Conservation (phyloP, 2,797 vertebrate species). For the Danionella dracula region DNA sequence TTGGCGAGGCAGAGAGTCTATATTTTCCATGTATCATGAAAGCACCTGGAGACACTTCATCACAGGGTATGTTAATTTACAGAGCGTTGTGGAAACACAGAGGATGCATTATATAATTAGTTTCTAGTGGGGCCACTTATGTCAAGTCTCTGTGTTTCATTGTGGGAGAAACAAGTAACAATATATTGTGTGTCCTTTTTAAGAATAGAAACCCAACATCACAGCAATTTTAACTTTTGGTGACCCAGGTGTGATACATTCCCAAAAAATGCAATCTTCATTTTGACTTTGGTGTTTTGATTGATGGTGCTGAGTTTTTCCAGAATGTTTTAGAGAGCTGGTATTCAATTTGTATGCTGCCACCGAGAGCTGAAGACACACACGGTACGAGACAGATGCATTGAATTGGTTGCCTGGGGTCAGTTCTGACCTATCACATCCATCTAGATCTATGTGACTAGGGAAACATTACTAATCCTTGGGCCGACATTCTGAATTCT, state of each 20-base stretch:
- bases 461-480: conserved; percentile 29
- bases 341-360: conserved; percentile 23
- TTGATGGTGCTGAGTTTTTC: conserved; percentile 12
- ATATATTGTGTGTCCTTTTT: neutral
- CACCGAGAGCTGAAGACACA: neutral
- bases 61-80: conserved; percentile 48
- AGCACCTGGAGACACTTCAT: conserved; percentile 57
- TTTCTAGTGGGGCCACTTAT: conserved; percentile 34
- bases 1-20: conserved; percentile 34
- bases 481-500: conserved; percentile 21
- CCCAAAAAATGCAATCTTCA: neutral
- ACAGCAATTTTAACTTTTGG: neutral
- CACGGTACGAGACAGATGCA: neutral
- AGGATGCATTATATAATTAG: conserved; percentile 35
- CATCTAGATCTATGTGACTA: conserved; percentile 25
- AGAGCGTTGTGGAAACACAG: conserved; percentile 25
- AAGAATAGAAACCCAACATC: neutral
- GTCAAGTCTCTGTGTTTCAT: conserved; percentile 18
- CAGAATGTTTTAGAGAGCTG: neutral
- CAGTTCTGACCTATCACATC: conserved; percentile 33
- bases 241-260: neutral
- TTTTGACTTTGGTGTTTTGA: conserved; percentile 3
- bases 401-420: conserved; percentile 22
- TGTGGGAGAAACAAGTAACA: neutral
- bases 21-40: conserved; percentile 53